Percentiles rank a stretch among this genome's conserved stretches.
Evolutionary conservation across 2,797 vertebrate species (phyloP).

Genomic region (Ambastaia sidthimunki): DNA sequence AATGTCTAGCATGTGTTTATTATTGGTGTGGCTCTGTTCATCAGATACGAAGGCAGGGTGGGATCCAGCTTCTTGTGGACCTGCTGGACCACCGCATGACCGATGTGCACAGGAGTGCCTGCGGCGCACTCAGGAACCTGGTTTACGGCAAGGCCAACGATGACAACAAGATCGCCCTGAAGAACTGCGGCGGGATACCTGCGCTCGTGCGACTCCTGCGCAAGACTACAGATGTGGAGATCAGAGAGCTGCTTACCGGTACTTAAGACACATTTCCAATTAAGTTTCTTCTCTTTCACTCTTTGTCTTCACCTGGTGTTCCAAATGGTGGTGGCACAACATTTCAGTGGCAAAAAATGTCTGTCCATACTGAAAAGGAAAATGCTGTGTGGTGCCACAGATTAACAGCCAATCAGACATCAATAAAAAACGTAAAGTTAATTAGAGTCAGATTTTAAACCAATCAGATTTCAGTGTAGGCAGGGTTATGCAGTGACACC

Average conservation of each 20-base stretch:
- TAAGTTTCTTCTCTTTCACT: neutral
- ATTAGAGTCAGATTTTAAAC: neutral
- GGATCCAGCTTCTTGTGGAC: conserved; percentile 96
- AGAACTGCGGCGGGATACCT: conserved; percentile 96
- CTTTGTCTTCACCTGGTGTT: neutral
- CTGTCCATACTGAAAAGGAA: neutral
- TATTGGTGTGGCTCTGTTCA: neutral
- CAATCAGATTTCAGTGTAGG: neutral
- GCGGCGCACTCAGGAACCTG: conserved; percentile 93
- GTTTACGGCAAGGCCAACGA: conserved; percentile 98
- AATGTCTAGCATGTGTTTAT: neutral
- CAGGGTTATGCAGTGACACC: too few relatives aligned
- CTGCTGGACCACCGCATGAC: conserved; percentile 96
- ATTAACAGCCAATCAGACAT: neutral
- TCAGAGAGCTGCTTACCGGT: conserved; percentile 98
- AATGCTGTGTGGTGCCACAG: neutral
- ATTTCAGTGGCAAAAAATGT: neutral
- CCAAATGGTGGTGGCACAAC: neutral
- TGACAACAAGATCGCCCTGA: conserved; percentile 97
- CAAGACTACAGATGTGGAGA: conserved; percentile 96
- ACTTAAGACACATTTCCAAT: neutral
- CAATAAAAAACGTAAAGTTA: neutral
- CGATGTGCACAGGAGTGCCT: conserved; percentile 96
- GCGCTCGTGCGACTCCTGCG: conserved; percentile 94
- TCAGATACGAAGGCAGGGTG: conserved; percentile 95